Evolutionary conservation across 2,113 vertebrate genomes (phyloP), one percentile per base, ranked within the genome.

Genomic region (Sardina pilchardus): DNA sequence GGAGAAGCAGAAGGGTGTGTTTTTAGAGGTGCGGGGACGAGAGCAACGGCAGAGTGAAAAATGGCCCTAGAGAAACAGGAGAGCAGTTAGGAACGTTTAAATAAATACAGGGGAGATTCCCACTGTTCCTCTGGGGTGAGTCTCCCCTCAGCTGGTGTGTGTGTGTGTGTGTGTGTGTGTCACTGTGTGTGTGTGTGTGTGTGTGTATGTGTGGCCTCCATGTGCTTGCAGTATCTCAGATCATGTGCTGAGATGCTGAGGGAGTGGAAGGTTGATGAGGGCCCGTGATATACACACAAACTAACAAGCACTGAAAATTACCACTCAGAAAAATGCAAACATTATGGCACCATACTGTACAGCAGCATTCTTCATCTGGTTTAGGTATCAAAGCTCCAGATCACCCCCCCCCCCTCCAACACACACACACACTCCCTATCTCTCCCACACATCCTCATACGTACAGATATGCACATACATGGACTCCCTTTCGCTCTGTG

Each of bases 51-150:
- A 86, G 89, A 89, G 92, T 93, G 92, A 95, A 92, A 90, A 93
- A 95, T 93, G 91, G 92, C 88, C 92, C 90, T 85, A 83, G 85
- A 94, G 93, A 91, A 92, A 89, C 85, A 34, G 2, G 83, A 92
- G 91, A 90, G 92, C 94, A 93, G 90, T 92, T 90, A 89, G 94
- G 94, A 94, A 95, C 95, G 95, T 95, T 95, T 95, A 95, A 95
- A 93, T 93, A 94, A 95, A 95, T 94, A 95, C 81, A 83, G 34
- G 44, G 86, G 86, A 89, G 81, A 86, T 85, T 91, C 81, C 10
- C 88, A 85, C 85, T 89, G 92, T 90, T 93, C 91, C 91, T 92
- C 91, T 86, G 83, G 83, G 59, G 67, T 63, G 56, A 83, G 78
- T 80, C 67, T 84, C 87, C 86, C 82, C 88, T 88, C 89, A 88